phyloP scores from a whole-genome alignment of 2,797 vertebrate genomes.

The Graptemys geographica region DNA sequence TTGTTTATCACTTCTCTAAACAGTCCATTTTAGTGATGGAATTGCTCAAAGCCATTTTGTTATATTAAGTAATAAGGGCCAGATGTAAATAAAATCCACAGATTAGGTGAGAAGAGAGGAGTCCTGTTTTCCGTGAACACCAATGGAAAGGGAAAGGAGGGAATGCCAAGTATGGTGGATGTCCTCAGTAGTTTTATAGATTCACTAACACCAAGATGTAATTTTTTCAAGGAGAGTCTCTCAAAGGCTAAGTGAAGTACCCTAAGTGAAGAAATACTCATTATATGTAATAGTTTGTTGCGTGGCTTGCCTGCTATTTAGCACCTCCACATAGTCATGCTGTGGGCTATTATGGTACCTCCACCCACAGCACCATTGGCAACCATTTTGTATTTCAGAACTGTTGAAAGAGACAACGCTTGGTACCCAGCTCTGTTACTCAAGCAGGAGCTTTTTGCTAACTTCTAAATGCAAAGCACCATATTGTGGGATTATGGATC shows the following conservation, averaged over 20 bases:
- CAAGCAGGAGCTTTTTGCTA: background rate
- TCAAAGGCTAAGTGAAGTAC: background rate
- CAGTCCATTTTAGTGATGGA: background rate
- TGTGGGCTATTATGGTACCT: background rate
- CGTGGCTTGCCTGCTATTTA: background rate
- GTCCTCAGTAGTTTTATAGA: background rate
- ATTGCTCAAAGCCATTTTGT: background rate
- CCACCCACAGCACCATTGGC: background rate
- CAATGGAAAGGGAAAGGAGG: background rate
- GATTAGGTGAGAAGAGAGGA: background rate
- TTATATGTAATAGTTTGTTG: background rate
- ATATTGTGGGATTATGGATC: background rate
- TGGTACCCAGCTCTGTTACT: background rate
- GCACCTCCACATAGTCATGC: background rate
- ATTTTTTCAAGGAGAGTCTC: background rate
- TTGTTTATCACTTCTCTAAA: background rate
- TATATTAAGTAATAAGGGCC: background rate
- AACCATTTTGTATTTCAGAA: background rate
- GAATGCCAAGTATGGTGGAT: background rate
- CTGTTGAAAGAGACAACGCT: background rate
- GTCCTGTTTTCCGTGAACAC: background rate
- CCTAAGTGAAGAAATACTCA: background rate
- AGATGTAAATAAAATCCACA: background rate
- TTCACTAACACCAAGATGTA: background rate
- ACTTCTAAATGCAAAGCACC: background rate